Evolutionary conservation across 2,113 vertebrate species (phyloP).

Genomic region (Edolisoma coerulescens): DNA sequence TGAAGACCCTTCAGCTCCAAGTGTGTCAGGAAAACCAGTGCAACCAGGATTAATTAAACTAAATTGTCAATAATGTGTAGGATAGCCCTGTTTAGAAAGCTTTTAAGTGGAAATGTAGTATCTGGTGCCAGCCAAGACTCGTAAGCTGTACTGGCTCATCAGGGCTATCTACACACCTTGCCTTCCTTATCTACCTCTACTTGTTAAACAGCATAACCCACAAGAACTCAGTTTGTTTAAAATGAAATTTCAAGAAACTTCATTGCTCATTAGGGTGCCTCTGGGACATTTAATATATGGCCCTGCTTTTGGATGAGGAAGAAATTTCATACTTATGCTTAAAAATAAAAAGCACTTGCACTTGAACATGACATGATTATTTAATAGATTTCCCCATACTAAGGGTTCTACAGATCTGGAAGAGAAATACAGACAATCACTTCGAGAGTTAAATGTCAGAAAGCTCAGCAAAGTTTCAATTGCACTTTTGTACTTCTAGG

Average conservation of each 20-base stretch:
- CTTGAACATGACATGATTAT: rapidly evolving
- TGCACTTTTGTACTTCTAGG: not conserved
- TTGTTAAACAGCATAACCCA: not conserved
- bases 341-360: not conserved
- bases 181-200: not conserved
- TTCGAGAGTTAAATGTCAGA: not conserved
- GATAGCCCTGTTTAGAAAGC: not conserved
- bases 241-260: not conserved
- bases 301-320: not conserved
- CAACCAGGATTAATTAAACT: not conserved
- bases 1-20: not conserved
- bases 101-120: not conserved
- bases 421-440: not conserved
- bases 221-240: not conserved
- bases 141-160: not conserved
- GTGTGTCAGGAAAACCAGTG: not conserved
- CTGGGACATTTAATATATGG: not conserved
- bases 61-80: not conserved
- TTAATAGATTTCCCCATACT: not conserved
- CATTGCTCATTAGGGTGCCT: not conserved
- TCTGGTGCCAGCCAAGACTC: not conserved
- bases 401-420: not conserved
- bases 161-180: not conserved
- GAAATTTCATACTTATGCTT: not conserved
- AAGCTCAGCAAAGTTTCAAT: not conserved